Evolutionary conservation across 2,888 invertebrate genomes (phyloP), one percentile per base, ranked within the genome.

Genomic region (Melanchra persicariae): DNA sequence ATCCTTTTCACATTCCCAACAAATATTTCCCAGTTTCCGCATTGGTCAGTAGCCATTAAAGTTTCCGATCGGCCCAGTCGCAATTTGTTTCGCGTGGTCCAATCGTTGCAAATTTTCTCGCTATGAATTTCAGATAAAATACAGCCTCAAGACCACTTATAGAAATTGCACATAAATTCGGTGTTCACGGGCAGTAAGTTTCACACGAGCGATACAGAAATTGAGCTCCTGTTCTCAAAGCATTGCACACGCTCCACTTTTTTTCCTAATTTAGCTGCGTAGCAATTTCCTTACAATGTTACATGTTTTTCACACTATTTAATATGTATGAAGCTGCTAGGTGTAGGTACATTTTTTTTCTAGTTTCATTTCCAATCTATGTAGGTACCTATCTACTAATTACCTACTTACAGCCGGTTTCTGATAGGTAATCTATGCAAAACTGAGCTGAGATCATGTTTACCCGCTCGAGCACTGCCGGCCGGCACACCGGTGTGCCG

Each of bases 141-240:
- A 47, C 22, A 40, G 43, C 59, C 47, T 54, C 67, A 54, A 68
- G 52, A 49, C 52, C 40, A 54, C 72, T 82, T 78, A 83, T 8
- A 73, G 79, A 83, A 73, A 73, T 83, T 63, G 80, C 57, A 55
- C 61, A 61, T 79, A 68, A 74, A 83, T 79, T 79, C 19, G 60
- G 68, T 74, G 67, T 80, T 79, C 81, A 83, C 84, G 76, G 84
- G n/a, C 45, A 26, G 64, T 83, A 54, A 74, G 80, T 79, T 79
- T 83, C 79, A 67, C 79, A 83, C 51, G 54, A 68, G 58, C 60
- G 49, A 61, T 79, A 74, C 68, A 68, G 76, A 83, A 65, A 65
- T 74, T 80, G 64, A 79, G 79, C 81, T 74, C 83, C 83, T 79
- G 80, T 80, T 83, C 84, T 83, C 75, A 68, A 58, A 79, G 83